These are phyloP conservation scores for Yasuhikotakia modesta DNA, from an alignment of 2,797 vertebrate species.

Conservation along the genomic window DNA sequence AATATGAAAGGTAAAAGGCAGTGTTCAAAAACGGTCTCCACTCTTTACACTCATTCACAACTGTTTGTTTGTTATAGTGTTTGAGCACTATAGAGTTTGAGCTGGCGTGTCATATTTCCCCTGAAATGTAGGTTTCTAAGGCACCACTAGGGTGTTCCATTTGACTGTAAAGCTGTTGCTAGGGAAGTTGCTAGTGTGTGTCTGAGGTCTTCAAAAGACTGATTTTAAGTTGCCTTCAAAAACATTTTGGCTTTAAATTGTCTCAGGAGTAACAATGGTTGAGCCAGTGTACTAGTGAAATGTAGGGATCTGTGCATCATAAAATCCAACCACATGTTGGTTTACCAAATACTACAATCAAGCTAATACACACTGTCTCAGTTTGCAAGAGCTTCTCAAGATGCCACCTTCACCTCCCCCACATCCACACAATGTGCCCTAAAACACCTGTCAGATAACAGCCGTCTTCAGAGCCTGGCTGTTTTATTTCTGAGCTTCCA, in stretches of 20 bases:
- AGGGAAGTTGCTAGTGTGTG: neutral
- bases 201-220: too few relatives aligned
- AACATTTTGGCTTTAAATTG: neutral
- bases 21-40: too few relatives aligned
- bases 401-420: constrained; percentile 69
- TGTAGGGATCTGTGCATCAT: neutral
- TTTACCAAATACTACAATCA: neutral
- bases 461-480: constrained; percentile 41
- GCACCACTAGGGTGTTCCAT: too few relatives aligned
- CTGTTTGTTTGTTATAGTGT: too few relatives aligned
- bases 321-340: neutral
- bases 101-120: too few relatives aligned
- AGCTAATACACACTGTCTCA: constrained; percentile 28
- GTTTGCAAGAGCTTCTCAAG: constrained; percentile 65
- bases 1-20: too few relatives aligned
- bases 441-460: constrained; percentile 28
- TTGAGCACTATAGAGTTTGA: too few relatives aligned
- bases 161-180: neutral
- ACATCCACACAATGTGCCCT: constrained; percentile 45
- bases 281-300: neutral
- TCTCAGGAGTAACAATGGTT: neutral
- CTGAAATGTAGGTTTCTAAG: too few relatives aligned
- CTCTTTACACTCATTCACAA: too few relatives aligned
- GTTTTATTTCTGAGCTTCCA: constrained; percentile 48
- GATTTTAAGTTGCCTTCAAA: too few relatives aligned